Evolutionary conservation across 1,140 invertebrate genomes (phyloP), one percentile per base, ranked within the genome.

Genomic region (Sarcophaga bullata): DNA sequence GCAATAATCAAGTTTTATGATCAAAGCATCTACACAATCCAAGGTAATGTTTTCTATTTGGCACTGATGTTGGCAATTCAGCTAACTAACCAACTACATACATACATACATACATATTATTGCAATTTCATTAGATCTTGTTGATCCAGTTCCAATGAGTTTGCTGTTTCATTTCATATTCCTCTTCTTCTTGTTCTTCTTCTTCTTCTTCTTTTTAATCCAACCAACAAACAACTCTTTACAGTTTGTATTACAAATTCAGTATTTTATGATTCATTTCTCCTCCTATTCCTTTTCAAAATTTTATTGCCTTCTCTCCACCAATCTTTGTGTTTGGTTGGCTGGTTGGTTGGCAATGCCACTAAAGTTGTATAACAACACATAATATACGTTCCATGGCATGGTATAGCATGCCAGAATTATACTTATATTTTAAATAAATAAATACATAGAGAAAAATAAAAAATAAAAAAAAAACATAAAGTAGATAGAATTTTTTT

Each of bases 121-220:
- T 58, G 52, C 52, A 58, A 15, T 58, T 58, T 58, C 52, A 58
- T 58, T 58, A 58, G 52, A 58, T 58, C 52, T 58, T 58, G 52
- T 58, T 58, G 52, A 58, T 58, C 52, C 52, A 58, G 52, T 58
- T 58, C n/a, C 52, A 58, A 58, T 58, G 11, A 58, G 52, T 15
- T 58, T 15, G 52, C 25, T 37, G 25, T 37, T 37, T 37, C 25
- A 37, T 37, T 37, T 37, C 25, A 37, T 58, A 1, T 58, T 58
- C n/a, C n/a, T 58, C n/a, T 58, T 13, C 52, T 58, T 58, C 52
- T 58, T 6, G 6, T 9, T 58, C 52, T 58, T 4, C 6, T 58
- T 58, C n/a, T 6, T 58, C 4, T 15, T 11, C 52, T 6, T 10
- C 6, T 58, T 4, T 4, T 37, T 37, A n/a, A n/a, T n/a, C n/a